These are phyloP conservation scores for Botia almorhae DNA, from an alignment of 2,797 vertebrate genomes.

Conservation along the genomic window DNA sequence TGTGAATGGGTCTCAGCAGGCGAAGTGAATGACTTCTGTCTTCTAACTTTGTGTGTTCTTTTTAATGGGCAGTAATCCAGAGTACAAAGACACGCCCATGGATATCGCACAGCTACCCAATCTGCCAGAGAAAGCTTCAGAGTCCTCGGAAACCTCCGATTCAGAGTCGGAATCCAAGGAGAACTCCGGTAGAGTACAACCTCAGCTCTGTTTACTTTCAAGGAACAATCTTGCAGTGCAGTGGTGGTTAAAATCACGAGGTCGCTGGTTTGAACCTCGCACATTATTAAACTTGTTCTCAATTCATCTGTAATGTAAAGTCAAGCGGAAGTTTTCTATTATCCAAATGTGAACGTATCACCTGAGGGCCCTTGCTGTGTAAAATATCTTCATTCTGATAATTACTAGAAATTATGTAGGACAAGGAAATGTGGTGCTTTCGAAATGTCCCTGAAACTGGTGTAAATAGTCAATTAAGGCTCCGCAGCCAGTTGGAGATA, in stretches of 20 bases:
- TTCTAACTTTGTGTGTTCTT: conserved; percentile 40
- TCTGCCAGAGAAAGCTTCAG: conserved; percentile 93
- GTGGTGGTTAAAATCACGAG: neutral
- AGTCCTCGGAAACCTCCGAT: conserved; percentile 96
- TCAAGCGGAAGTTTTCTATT: conserved; percentile 3
- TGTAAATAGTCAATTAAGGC: conserved; percentile 58
- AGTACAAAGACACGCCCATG: conserved; percentile 96
- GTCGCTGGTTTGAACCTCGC: too few relatives aligned
- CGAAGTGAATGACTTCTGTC: conserved; percentile 49
- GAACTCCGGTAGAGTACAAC: conserved; percentile 86
- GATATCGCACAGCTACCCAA: conserved; percentile 96
- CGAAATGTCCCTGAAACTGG: conserved; percentile 48
- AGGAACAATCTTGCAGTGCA: neutral
- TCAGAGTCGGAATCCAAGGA: conserved; percentile 98
- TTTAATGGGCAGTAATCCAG: conserved; percentile 82
- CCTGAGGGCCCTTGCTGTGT: conserved; percentile 8
- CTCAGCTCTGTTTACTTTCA: neutral
- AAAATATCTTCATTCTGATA: conserved; percentile 39
- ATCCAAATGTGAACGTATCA: conserved; percentile 1
- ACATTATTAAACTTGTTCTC: neutral
- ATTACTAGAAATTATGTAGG: conserved; percentile 32
- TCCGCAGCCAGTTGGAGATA: conserved; percentile 55
- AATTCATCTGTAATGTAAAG: neutral
- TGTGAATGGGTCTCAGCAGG: conserved; percentile 46
- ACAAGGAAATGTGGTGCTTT: conserved; percentile 42